Conservation (phyloP, 2,113 vertebrate genomes). For the Odocoileus hemionus region DNA sequence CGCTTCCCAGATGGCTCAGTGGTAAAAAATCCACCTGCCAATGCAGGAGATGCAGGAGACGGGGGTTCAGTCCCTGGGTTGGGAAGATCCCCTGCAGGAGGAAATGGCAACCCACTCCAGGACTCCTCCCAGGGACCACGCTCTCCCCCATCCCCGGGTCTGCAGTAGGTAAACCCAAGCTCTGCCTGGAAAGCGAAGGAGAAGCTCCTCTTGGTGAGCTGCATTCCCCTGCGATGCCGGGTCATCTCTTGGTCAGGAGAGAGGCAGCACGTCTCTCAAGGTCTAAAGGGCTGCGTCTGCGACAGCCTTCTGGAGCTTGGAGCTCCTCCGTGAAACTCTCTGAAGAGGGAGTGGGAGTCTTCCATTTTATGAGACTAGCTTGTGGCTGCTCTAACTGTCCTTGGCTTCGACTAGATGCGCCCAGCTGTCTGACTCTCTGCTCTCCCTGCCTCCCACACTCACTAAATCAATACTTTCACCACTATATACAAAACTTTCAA, state of each 20-base stretch:
- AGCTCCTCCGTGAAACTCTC: not conserved
- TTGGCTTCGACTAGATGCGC: not conserved
- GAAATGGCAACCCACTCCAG: not conserved
- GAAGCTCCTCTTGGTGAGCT: too few relatives aligned
- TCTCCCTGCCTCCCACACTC: not conserved
- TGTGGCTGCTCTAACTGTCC: not conserved
- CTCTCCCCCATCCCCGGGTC: rapidly evolving
- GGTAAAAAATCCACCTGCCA: not conserved
- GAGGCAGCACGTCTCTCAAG: not conserved
- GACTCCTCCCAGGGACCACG: not conserved
- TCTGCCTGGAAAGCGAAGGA: not conserved
- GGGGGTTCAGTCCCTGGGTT: not conserved
- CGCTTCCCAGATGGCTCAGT: not conserved
- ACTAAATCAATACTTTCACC: not conserved
- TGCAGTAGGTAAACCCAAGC: too few relatives aligned
- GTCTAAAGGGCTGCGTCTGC: not conserved
- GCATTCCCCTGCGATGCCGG: not conserved
- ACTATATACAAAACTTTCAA: not conserved
- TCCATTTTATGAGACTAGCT: not conserved
- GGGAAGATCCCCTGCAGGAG: not conserved
- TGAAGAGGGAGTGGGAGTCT: not conserved
- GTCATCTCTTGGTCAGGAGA: not conserved
- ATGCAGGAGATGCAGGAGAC: not conserved
- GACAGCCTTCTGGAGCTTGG: not conserved
- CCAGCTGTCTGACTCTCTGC: not conserved